Conservation (phyloP, 2,888 invertebrate species). For the Eulithis testata region DNA sequence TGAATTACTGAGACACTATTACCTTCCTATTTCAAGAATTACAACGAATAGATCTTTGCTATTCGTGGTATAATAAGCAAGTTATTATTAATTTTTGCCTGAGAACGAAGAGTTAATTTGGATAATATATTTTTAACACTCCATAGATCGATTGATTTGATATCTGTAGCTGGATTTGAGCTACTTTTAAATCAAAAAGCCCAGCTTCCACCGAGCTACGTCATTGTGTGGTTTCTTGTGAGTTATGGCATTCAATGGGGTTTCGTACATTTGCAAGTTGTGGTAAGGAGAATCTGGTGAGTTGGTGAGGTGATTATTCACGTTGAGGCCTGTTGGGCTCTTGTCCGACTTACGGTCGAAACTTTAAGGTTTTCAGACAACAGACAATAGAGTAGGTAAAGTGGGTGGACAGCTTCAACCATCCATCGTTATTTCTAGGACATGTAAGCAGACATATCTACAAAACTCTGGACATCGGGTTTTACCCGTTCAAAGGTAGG, state of each 20-base stretch:
- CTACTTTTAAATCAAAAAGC: slow-evolving; percentile 3
- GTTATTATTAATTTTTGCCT: too few species aligned
- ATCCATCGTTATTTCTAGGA: too few species aligned
- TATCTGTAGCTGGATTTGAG: not conserved
- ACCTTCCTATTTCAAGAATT: not conserved
- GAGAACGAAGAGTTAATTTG: too few species aligned
- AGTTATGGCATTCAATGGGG: slow-evolving; percentile 27
- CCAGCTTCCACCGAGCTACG: slow-evolving; percentile 3
- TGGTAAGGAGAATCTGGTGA: slow-evolving; percentile 29
- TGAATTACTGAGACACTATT: too few species aligned
- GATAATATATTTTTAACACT: too few species aligned
- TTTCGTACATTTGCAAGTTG: slow-evolving; percentile 30
- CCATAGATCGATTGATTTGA: too few species aligned
- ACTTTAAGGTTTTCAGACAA: slow-evolving; percentile 7
- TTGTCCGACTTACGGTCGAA: slow-evolving; percentile 12
- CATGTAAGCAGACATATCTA: too few species aligned
- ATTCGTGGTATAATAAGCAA: too few species aligned
- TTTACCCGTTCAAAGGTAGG: too few species aligned
- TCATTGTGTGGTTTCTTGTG: slow-evolving; percentile 13
- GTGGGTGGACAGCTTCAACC: too few species aligned
- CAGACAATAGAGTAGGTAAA: not conserved
- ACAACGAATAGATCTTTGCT: not conserved
- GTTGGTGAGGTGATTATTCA: slow-evolving; percentile 34
- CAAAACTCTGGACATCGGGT: too few species aligned
- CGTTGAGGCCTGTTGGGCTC: slow-evolving; percentile 22